Base-by-base conservation (phyloP, 2,113 vertebrate genomes). In the Bombycilla garrulus region DNA sequence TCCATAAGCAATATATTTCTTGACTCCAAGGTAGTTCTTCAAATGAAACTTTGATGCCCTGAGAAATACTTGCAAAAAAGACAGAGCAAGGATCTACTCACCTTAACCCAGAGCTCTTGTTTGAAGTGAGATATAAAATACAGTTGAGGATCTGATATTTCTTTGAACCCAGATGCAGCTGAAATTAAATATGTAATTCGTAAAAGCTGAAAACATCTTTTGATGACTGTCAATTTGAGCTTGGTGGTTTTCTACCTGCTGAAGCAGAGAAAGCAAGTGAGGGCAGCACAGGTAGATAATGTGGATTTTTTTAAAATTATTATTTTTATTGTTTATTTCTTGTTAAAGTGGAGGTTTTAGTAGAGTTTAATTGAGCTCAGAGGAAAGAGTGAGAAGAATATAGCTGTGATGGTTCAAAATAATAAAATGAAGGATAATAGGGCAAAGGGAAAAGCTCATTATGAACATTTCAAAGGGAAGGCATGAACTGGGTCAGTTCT, bases 31-130 rank as follows among this genome's bases (percentile, higher is more conserved):
- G 61, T 81, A 93, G 51, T 5, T 9, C 56, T 78, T 96, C 84
- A 94, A 92, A 94, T 93, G 72, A 93, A 96, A 95, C 72, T 94
- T 74, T 35, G 82, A 83, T 94, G 93, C 90, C 90, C 95, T 81
- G 82, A 92, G 91, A 91, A 96, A 84, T 60, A 54, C 72, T 61
- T 86, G 76, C 35, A 77, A 85, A 73, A 85, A 78, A 74, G 53
- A 24, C 8, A 88, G 76, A 83, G 69, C 61, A 64, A 92, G 44
- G 57, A 71, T 84, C 76, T 44, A 38, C 40, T 88, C 25, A 56
- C 94, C 64, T 73, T 74, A 88, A 93, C 73, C 26, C 44, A 21
- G 88, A 56, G 60, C 31, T 90, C 90, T 95, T 88, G 76, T 71
- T 83, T 88, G 90, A 93, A 66, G 42, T 12, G 57, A 81, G 40